Evolutionary conservation across 1,140 invertebrate species (phyloP).

Genomic region (Drosophila bifasciata): DNA sequence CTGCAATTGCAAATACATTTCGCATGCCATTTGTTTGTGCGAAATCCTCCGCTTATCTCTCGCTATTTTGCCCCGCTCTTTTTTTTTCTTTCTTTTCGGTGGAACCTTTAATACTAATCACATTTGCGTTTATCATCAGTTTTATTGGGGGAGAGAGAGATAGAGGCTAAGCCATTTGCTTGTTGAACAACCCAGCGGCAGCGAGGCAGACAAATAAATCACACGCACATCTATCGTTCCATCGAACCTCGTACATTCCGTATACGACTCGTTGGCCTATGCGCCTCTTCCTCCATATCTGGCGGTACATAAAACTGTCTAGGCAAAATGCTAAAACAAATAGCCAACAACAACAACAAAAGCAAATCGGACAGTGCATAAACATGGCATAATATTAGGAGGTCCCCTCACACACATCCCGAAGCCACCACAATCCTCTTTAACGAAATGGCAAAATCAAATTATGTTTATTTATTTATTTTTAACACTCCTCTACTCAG

Average conservation of each 20-base stretch:
- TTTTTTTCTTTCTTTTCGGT: neutral
- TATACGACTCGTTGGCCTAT: conserved; percentile 38
- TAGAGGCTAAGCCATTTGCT: conserved; percentile 30
- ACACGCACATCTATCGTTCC: conserved; percentile 31
- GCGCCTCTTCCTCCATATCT: conserved; percentile 36
- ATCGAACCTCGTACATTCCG: conserved; percentile 33
- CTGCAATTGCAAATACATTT: no score
- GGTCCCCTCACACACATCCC: neutral
- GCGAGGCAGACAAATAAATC: conserved; percentile 69
- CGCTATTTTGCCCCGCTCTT: conserved; percentile 13
- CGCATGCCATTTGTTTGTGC: no score
- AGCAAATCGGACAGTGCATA: conserved; percentile 49
- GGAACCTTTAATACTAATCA: conserved; percentile 46
- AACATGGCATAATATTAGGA: conserved; percentile 64
- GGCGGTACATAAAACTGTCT: conserved; percentile 68
- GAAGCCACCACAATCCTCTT: neutral
- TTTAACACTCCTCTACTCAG: conserved; percentile 48
- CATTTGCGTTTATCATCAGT: conserved; percentile 57
- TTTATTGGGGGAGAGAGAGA: conserved; percentile 38
- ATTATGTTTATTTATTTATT: conserved; percentile 70
- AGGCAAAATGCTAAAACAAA: conserved; percentile 73
- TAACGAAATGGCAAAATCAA: conserved; percentile 46
- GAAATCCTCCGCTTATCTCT: no score
- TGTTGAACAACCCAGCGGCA: conserved; percentile 34
- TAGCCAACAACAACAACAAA: conserved; percentile 46